Evolutionary conservation across 2,797 vertebrate genomes (phyloP).

Genomic region (Bucorvus abyssinicus): DNA sequence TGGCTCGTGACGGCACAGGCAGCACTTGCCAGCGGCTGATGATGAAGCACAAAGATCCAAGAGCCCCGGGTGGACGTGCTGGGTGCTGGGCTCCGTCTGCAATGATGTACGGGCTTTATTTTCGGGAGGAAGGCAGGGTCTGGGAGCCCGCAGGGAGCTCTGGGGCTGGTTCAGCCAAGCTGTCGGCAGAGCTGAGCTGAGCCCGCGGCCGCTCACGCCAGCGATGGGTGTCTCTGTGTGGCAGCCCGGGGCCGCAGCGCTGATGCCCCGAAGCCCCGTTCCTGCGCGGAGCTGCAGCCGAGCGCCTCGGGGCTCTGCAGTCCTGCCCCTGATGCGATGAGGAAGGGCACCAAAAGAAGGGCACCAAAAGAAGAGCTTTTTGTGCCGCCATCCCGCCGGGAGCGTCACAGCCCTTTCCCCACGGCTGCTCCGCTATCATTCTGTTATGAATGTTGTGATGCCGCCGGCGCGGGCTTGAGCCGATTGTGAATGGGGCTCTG

Average conservation of each 20-base stretch:
- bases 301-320: not conserved
- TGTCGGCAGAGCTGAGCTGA: not conserved
- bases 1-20: too few species aligned
- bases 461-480: not conserved
- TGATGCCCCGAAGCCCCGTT: not conserved
- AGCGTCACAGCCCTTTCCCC: not conserved
- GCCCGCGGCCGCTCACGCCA: not conserved
- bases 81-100: not conserved
- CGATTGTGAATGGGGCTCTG: not conserved
- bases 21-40: not conserved
- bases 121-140: not conserved
- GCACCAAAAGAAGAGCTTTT: not conserved
- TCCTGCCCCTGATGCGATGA: accelerated
- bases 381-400: not conserved
- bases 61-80: accelerated
- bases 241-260: not conserved
- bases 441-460: not conserved
- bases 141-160: not conserved
- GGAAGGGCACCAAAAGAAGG: not conserved
- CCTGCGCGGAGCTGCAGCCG: not conserved
- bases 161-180: not conserved
- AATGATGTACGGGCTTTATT: not conserved
- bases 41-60: not conserved
- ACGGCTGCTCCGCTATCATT: not conserved
- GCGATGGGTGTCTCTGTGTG: not conserved